These are phyloP conservation scores for Anticlea derivata DNA, from an alignment of 2,888 invertebrate genomes.

Conservation along the genomic window DNA sequence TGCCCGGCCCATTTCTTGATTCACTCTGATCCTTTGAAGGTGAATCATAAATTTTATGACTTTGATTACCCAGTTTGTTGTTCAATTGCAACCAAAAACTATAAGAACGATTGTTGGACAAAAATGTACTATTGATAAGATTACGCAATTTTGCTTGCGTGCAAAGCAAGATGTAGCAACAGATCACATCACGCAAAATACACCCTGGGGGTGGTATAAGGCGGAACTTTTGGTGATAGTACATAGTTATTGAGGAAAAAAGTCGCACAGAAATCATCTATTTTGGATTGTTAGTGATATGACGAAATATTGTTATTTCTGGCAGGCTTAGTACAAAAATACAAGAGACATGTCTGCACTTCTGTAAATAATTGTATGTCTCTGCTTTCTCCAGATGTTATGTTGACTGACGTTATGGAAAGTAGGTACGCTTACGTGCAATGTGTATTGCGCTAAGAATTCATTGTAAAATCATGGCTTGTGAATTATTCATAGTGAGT, in stretches of 20 bases:
- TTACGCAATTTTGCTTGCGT: too few relatives aligned
- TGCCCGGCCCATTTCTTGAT: too few relatives aligned
- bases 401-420: constrained; percentile 55
- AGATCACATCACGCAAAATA: too few relatives aligned
- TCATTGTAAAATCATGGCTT: constrained; percentile 52
- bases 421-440: constrained; percentile 44
- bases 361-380: constrained; percentile 18
- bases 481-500: constrained; percentile 70
- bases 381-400: constrained; percentile 22
- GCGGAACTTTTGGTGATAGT: too few relatives aligned
- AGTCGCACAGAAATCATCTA: not conserved
- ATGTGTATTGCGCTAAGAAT: constrained; percentile 46
- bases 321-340: constrained; percentile 23
- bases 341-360: constrained; percentile 21
- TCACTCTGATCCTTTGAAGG: too few relatives aligned
- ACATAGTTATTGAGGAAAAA: not conserved
- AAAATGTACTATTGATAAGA: too few relatives aligned
- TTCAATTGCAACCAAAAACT: too few relatives aligned
- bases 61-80: too few relatives aligned
- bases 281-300: constrained; percentile 12
- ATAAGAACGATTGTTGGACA: too few relatives aligned
- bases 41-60: too few relatives aligned
- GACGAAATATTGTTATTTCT: constrained; percentile 35
- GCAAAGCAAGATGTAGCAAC: too few relatives aligned
- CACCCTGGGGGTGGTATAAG: too few relatives aligned